A percentile compares a stretch with the other conserved stretches of the same genome.
Conservation (phyloP, 2,888 invertebrate genomes). For the Agrenia bidenticulata region DNA sequence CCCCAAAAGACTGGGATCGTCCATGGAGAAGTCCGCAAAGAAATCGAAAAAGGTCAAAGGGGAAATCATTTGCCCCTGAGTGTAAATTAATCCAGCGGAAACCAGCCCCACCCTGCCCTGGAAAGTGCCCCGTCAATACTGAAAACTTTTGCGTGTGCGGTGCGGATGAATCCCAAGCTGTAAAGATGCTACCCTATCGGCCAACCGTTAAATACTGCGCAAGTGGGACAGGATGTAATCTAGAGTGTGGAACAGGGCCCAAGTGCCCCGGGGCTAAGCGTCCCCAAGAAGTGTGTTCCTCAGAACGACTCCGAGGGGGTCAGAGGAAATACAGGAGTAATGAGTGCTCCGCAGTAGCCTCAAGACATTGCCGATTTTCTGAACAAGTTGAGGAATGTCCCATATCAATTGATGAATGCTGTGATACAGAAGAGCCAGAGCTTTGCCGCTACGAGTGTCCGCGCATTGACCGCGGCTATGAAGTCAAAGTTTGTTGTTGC, state of each 20-base stretch:
- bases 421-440: no score
- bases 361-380: not conserved
- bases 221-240: not conserved
- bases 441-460: not conserved
- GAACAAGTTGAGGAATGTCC: not conserved
- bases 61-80: not conserved
- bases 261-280: no score
- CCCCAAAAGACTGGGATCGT: conserved; percentile 1
- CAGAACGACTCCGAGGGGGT: no score
- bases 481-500: not conserved
- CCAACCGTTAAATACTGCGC: not conserved
- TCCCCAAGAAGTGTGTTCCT: no score
- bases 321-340: no score
- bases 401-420: no score
- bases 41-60: not conserved
- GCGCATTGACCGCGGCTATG: not conserved
- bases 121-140: not conserved
- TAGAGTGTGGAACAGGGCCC: not conserved
- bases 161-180: not conserved
- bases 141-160: conserved; percentile 2
- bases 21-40: not conserved
- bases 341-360: no score
- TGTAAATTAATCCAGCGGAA: no score
- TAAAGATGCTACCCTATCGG: not conserved
- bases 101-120: no score